Percentiles rank a stretch among this genome's conserved stretches.
These are phyloP conservation scores for Ectobius pallidus DNA, from an alignment of 2,888 invertebrate genomes.

Conservation along the genomic window DNA sequence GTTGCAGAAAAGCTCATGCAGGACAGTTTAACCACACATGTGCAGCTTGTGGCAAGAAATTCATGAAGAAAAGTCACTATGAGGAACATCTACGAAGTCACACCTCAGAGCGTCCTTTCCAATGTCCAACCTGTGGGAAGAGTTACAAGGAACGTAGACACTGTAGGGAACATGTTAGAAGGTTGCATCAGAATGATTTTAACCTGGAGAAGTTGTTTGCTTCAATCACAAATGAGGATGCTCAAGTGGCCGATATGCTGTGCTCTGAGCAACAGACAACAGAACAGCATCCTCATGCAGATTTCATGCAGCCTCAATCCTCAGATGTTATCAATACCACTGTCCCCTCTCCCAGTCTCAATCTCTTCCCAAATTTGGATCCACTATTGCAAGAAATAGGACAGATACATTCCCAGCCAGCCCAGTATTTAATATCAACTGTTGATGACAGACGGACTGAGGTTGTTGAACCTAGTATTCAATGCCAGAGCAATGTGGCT, in stretches of 20 bases:
- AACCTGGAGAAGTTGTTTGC: slow-evolving; percentile 37
- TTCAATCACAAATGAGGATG: slow-evolving; percentile 38
- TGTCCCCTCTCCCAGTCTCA: slow-evolving; percentile 6
- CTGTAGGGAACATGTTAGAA: slow-evolving; percentile 33
- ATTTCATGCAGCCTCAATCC: not conserved
- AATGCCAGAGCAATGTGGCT: not conserved
- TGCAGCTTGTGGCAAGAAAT: slow-evolving; percentile 38
- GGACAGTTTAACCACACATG: slow-evolving; percentile 37
- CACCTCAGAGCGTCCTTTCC: slow-evolving; percentile 34
- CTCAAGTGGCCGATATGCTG: slow-evolving; percentile 29
- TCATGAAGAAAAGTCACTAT: slow-evolving; percentile 38
- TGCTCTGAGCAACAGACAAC: slow-evolving; percentile 13
- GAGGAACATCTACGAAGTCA: slow-evolving; percentile 37
- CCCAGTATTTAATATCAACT: slow-evolving; percentile 3
- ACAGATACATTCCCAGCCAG: not conserved
- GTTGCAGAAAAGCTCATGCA: slow-evolving; percentile 36
- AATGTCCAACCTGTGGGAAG: slow-evolving; percentile 39
- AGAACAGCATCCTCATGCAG: not conserved
- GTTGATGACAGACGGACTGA: not conserved
- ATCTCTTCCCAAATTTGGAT: slow-evolving; percentile 28
- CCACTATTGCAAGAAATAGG: slow-evolving; percentile 33
- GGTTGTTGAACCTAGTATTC: not conserved
- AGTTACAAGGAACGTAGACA: slow-evolving; percentile 39
- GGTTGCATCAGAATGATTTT: slow-evolving; percentile 34
- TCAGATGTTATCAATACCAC: not conserved